A percentile compares a stretch with the other conserved stretches of the same genome.
Conservation (phyloP, 2,797 vertebrate genomes). For the Neosilurus hyrtlii region DNA sequence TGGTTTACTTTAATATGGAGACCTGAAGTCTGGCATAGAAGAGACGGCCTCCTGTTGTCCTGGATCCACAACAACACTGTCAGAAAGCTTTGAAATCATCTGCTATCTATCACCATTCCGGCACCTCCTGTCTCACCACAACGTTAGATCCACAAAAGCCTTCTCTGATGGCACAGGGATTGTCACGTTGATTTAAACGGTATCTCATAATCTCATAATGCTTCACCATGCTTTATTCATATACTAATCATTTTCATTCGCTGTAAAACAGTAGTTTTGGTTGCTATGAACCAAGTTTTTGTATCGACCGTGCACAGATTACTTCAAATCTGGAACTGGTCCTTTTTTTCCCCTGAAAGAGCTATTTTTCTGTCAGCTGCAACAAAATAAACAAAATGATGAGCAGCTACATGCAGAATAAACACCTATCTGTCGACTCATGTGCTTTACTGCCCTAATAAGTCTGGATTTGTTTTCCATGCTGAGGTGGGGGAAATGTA, state of each 20-base stretch:
- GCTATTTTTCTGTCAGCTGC: conserved; percentile 9
- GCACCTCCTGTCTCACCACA: conserved; percentile 25
- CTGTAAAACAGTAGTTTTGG: neutral
- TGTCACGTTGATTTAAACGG: neutral
- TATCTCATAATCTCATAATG: conserved; percentile 12
- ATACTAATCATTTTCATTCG: neutral
- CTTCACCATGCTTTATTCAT: neutral
- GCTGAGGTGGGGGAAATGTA: too few relatives aligned
- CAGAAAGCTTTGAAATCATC: conserved; percentile 42
- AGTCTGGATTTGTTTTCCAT: neutral
- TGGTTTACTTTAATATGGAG: conserved; percentile 62
- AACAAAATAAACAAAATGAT: conserved; percentile 26
- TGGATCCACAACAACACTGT: conserved; percentile 41
- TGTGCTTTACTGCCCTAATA: neutral
- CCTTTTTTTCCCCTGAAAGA: neutral
- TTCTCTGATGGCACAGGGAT: neutral
- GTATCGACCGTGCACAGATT: neutral
- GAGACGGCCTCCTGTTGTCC: conserved; percentile 42
- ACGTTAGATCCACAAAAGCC: conserved; percentile 1
- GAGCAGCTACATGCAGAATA: neutral
- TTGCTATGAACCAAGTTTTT: neutral
- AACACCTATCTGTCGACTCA: neutral
- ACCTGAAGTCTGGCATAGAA: conserved; percentile 53
- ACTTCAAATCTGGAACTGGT: conserved; percentile 5
- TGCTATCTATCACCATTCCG: conserved; percentile 28